These are phyloP conservation scores for Apodemus sylvaticus DNA, from an alignment of 2,113 vertebrate species.

Conservation along the genomic window DNA sequence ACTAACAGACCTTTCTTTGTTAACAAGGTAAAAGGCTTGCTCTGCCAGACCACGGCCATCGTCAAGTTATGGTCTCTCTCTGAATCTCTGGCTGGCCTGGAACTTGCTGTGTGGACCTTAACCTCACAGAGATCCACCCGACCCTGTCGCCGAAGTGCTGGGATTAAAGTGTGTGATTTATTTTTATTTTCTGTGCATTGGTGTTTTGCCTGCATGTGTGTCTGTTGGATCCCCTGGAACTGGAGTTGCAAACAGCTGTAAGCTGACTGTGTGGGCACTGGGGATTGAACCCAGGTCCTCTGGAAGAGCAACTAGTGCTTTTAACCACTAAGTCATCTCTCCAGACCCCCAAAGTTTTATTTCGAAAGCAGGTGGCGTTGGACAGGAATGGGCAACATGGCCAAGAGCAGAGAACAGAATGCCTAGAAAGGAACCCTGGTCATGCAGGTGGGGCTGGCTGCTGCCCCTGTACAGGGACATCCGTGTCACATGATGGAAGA, in stretches of 20 bases:
- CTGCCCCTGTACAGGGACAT: background rate
- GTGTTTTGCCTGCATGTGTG: background rate
- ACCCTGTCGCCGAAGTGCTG: background rate
- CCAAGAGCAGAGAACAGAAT: fast-evolving
- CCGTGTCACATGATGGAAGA: background rate
- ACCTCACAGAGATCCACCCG: background rate
- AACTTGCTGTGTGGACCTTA: background rate
- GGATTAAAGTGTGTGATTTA: background rate
- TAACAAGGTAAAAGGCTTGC: background rate
- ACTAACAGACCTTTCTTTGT: background rate
- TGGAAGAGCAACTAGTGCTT: background rate
- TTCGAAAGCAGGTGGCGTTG: background rate
- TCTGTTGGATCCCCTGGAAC: background rate
- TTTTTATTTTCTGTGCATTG: background rate
- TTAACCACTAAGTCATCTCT: background rate
- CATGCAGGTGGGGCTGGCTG: background rate
- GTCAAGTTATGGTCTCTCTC: background rate
- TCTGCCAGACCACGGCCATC: background rate
- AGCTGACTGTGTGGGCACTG: background rate
- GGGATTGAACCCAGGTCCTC: background rate
- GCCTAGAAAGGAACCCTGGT: background rate
- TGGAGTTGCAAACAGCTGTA: background rate
- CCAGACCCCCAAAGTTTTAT: background rate
- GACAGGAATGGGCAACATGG: background rate
- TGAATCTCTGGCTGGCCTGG: background rate